Conservation (phyloP, 1,140 invertebrate species). For the Penaeus japonicus region DNA sequence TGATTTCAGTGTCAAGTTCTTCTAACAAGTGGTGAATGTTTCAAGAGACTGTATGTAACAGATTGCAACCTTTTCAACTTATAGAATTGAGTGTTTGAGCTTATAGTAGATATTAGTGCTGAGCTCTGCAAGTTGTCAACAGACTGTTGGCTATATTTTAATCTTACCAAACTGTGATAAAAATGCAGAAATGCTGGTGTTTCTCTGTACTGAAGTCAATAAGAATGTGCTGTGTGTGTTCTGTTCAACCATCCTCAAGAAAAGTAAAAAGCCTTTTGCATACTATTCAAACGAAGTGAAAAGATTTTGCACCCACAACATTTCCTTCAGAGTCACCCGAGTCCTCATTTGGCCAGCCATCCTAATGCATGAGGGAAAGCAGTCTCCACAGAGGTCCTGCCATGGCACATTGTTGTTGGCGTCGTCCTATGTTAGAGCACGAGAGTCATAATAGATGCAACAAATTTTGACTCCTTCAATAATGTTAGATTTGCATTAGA, state of each 20-base stretch:
- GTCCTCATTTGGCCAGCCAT: no score
- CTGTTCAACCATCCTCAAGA: background rate
- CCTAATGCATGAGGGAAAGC: no score
- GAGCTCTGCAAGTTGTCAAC: constrained; percentile 49
- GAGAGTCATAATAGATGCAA: constrained; percentile 43
- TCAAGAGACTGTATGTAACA: no score
- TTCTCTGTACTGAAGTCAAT: constrained; percentile 38
- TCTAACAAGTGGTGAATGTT: no score
- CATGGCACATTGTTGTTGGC: constrained; percentile 47
- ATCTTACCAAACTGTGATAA: constrained; percentile 56
- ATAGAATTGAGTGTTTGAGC: background rate
- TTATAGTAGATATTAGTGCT: constrained; percentile 14
- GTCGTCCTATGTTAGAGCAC: constrained; percentile 27
- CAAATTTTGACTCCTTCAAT: background rate
- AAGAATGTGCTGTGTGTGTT: constrained; percentile 35
- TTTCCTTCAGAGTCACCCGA: no score
- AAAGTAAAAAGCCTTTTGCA: no score
- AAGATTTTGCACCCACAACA: background rate
- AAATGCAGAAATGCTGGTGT: constrained; percentile 53
- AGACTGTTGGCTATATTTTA: constrained; percentile 46
- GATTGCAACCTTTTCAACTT: background rate
- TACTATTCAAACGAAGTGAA: no score
- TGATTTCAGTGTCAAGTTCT: no score
- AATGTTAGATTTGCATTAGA: constrained; percentile 27
- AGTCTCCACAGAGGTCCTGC: background rate